Base-by-base conservation (phyloP, 2,113 vertebrate genomes). In the Siphamia tubifer region DNA sequence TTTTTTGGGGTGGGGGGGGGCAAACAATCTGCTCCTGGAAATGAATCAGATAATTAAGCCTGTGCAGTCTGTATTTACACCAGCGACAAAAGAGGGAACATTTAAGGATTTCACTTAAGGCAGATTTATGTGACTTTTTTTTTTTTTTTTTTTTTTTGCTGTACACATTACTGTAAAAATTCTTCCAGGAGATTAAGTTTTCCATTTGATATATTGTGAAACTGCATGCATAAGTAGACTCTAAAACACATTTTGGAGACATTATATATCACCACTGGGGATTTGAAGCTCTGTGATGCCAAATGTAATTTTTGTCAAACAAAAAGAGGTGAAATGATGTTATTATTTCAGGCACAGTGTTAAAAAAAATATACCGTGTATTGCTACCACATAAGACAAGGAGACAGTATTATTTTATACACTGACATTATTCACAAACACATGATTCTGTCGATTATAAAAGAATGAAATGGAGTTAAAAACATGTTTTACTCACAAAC, bases 11-110 rank as follows among this genome's bases (percentile, higher is more conserved):
- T n/a, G n/a, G n/a, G n/a, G n/a, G n/a, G 71, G 71, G 71, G 52
- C 13, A 12, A 49, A 27, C 19, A 44, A 42, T 77, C 57, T 36
- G 67, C 56, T 53, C 42, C 28, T 81, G 70, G 82, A 73, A 69
- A 62, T 45, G 53, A 85, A 53, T 83, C 43, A 74, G 68, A 70
- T 70, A 49, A 82, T 71, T 53, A 68, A 54, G 63, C 11, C 25
- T 60, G 30, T 70, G 65, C 55, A 60, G 36, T 51, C 30, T 62
- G 51, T 62, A 78, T 74, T 77, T 53, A 63, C 68, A 83, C 62
- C 39, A 49, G 76, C 74, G 57, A 71, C 76, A 81, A 71, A 84
- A 51, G 7, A 8, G 34, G 48, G 53, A 58, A 34, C 42, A 60
- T 66, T 75, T 45, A 34, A 52, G 45, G 38, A 57, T 40, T 27